phyloP scores from a whole-genome alignment of 2,797 vertebrate species.

The Rachycentron canadum region DNA sequence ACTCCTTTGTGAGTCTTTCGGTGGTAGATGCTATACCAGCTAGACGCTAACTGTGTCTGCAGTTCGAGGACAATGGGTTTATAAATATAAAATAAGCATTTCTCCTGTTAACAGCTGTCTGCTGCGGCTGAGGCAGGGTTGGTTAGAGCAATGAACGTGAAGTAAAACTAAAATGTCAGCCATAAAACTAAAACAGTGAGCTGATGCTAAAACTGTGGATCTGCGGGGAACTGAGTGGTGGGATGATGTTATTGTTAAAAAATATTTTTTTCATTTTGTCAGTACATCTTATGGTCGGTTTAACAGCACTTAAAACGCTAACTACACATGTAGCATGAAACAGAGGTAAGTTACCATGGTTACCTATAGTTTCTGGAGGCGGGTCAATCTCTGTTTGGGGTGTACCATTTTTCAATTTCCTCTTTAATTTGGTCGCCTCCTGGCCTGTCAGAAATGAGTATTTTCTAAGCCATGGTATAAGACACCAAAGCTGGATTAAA shows the following conservation, averaged over 20 bases:
- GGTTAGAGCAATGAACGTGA: background rate
- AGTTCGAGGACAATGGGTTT: background rate
- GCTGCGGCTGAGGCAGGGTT: background rate
- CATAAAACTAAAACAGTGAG: slow-evolving; percentile 10
- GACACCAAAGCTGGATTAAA: slow-evolving; percentile 10
- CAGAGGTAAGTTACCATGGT: slow-evolving; percentile 18
- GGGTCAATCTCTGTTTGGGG: background rate
- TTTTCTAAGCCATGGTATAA: background rate
- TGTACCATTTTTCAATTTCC: background rate
- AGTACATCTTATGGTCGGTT: background rate
- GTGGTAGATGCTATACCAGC: background rate
- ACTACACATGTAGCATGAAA: background rate
- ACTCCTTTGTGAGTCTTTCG: background rate
- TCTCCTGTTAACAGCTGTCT: background rate
- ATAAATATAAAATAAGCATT: background rate
- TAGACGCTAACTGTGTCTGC: background rate
- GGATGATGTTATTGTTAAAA: too few relatives aligned
- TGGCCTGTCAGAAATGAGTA: background rate
- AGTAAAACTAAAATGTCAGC: background rate
- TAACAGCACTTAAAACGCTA: too few relatives aligned
- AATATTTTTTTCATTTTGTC: too few relatives aligned
- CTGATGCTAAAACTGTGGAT: background rate
- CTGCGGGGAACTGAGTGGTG: background rate
- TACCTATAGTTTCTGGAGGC: background rate
- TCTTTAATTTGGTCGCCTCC: background rate